Conservation (phyloP, 2,797 vertebrate species). For the Cottoperca gobio region DNA sequence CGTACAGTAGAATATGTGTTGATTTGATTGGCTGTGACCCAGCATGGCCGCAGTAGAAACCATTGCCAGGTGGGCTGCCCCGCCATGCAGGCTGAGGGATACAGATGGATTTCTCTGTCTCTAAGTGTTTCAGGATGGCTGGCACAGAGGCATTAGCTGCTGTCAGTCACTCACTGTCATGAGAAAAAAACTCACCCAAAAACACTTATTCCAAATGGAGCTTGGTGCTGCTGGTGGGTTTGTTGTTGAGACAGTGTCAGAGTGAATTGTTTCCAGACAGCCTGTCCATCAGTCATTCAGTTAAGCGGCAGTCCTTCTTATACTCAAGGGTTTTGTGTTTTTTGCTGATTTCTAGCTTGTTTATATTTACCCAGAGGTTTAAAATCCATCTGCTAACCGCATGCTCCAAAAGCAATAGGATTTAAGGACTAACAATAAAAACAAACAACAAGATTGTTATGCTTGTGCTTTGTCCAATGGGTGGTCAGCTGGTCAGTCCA, state of each 20-base stretch:
- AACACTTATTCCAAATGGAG: slow-evolving; percentile 33
- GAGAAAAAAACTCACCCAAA: slow-evolving; percentile 6
- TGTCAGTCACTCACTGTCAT: slow-evolving; percentile 44
- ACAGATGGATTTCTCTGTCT: slow-evolving; percentile 55
- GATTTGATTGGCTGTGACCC: slow-evolving; percentile 52
- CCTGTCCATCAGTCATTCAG: slow-evolving; percentile 8
- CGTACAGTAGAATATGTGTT: slow-evolving; percentile 34
- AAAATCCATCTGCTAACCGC: background rate
- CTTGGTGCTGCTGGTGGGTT: slow-evolving; percentile 5
- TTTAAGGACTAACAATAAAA: slow-evolving; percentile 13
- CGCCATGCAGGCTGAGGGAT: slow-evolving; percentile 23
- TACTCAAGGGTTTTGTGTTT: background rate
- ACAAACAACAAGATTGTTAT: background rate
- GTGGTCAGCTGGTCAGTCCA: background rate
- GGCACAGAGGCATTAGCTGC: slow-evolving; percentile 13
- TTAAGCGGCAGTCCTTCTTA: background rate
- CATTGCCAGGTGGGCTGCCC: slow-evolving; percentile 54
- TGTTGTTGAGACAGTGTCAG: background rate
- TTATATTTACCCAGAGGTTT: background rate
- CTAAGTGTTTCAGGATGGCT: slow-evolving; percentile 53
- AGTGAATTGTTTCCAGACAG: background rate
- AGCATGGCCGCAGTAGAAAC: slow-evolving; percentile 45
- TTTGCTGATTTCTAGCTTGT: background rate
- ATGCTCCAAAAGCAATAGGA: background rate
- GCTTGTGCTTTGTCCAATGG: background rate